Conservation (phyloP, 1,140 invertebrate genomes). For the Littorina saxatilis region DNA sequence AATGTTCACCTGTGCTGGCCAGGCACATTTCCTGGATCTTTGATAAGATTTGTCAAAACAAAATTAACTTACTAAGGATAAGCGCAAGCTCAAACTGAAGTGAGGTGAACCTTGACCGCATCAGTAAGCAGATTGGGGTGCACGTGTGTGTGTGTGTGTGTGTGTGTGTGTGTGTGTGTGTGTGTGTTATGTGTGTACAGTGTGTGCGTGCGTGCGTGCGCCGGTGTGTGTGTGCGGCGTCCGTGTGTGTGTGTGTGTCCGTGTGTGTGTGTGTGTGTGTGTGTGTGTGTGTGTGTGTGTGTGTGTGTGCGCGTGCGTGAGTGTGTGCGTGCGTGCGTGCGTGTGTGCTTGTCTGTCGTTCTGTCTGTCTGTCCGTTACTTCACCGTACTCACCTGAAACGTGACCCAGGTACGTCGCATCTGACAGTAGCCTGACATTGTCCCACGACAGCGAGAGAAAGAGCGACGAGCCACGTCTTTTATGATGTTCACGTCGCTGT, state of each 20-base stretch:
- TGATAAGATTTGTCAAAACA: too few species aligned
- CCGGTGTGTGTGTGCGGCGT: neutral
- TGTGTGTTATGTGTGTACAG: too few species aligned
- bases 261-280: conserved; percentile 14
- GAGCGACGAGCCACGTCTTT: neutral
- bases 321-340: neutral
- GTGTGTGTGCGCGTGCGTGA: conserved; percentile 27
- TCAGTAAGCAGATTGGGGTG: too few species aligned
- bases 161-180: too few species aligned
- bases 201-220: too few species aligned
- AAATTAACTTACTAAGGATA: too few species aligned
- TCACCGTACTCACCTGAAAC: neutral
- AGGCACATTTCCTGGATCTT: too few species aligned
- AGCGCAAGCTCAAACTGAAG: too few species aligned
- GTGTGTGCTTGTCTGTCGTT: neutral
- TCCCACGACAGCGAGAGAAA: neutral
- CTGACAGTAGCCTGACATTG: neutral
- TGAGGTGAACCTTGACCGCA: too few species aligned
- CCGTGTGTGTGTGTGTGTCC: neutral
- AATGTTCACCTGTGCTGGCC: too few species aligned
- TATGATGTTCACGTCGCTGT: conserved; percentile 16
- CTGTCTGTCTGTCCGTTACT: neutral
- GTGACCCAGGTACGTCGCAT: neutral
- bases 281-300: conserved; percentile 24
- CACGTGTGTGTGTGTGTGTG: too few species aligned